Percentiles rank a stretch among this genome's conserved stretches.
Conservation (phyloP, 2,888 invertebrate species). For the Drosophila multiciliata region DNA sequence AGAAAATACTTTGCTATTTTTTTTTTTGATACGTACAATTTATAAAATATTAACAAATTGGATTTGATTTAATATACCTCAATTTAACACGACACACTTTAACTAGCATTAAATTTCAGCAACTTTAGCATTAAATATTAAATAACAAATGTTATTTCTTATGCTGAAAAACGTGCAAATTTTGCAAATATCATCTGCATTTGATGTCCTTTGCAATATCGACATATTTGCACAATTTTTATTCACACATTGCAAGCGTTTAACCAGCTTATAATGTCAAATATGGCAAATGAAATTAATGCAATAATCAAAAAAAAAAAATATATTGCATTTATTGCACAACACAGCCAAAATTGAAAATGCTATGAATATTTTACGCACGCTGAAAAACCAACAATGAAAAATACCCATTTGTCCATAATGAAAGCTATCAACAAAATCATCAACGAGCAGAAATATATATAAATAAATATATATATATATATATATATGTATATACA, state of each 20-base stretch:
- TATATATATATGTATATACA: background rate
- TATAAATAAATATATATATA: background rate
- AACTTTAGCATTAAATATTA: background rate
- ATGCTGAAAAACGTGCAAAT: background rate
- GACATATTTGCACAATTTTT: conserved; percentile 29
- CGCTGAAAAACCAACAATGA: conserved; percentile 33
- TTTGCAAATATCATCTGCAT: conserved; percentile 29
- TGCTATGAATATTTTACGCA: conserved; percentile 62
- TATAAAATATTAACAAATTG: background rate
- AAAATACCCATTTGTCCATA: conserved; percentile 31
- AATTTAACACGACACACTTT: background rate
- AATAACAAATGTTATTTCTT: conserved; percentile 4
- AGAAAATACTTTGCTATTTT: background rate
- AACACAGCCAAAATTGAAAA: conserved; percentile 58
- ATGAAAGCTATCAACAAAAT: conserved; percentile 58
- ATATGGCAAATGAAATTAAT: conserved; percentile 24
- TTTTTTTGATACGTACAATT: background rate
- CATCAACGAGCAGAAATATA: conserved; percentile 6
- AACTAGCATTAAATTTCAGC: background rate
- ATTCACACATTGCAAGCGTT: conserved; percentile 32
- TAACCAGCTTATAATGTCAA: conserved; percentile 55
- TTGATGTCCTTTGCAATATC: conserved; percentile 24
- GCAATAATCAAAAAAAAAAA: conserved; percentile 18
- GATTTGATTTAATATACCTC: background rate
- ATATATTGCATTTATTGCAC: conserved; percentile 17